These are phyloP conservation scores for Drosophila fulvimacula DNA, from an alignment of 2,888 invertebrate genomes.

Conservation along the genomic window DNA sequence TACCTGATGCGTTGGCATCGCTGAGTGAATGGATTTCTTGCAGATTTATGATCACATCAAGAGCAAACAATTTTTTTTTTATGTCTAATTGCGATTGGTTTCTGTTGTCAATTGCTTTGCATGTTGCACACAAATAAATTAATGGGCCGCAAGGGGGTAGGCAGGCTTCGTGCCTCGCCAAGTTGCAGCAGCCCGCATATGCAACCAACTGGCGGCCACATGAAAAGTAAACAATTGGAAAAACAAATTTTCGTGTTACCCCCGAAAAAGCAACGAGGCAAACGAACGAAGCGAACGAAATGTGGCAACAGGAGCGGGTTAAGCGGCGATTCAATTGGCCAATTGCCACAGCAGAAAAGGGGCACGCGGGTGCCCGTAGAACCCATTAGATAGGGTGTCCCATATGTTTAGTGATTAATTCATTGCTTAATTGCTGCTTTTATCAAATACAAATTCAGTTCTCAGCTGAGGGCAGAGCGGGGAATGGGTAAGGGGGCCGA, in stretches of 20 bases:
- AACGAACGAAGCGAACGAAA: constrained; percentile 15
- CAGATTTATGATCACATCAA: constrained; percentile 42
- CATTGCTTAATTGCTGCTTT: constrained; percentile 74
- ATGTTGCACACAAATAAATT: constrained; percentile 84
- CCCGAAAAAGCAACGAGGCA: constrained; percentile 34
- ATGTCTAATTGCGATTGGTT: constrained; percentile 83
- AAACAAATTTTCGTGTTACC: constrained; percentile 18
- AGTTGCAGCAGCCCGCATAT: constrained; percentile 58
- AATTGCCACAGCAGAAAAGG: constrained; percentile 34
- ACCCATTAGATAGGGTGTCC: constrained; percentile 40
- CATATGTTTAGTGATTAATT: constrained; percentile 69
- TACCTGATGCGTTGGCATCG: constrained; percentile 49
- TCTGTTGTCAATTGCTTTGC: constrained; percentile 82
- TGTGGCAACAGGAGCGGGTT: constrained; percentile 68
- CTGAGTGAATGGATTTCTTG: constrained; percentile 12
- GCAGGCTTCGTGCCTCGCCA: neutral
- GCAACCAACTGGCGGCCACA: constrained; percentile 56
- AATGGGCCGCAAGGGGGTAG: constrained; percentile 36
- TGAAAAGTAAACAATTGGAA: constrained; percentile 55
- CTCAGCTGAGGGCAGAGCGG: neutral
- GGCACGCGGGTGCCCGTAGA: constrained; percentile 69
- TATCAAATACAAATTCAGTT: constrained; percentile 64
- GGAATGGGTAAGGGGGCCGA: neutral
- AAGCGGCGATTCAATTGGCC: constrained; percentile 51
- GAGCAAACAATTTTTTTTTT: constrained; percentile 61